Conservation (phyloP, 2,113 vertebrate genomes). For the Uria aalge region DNA sequence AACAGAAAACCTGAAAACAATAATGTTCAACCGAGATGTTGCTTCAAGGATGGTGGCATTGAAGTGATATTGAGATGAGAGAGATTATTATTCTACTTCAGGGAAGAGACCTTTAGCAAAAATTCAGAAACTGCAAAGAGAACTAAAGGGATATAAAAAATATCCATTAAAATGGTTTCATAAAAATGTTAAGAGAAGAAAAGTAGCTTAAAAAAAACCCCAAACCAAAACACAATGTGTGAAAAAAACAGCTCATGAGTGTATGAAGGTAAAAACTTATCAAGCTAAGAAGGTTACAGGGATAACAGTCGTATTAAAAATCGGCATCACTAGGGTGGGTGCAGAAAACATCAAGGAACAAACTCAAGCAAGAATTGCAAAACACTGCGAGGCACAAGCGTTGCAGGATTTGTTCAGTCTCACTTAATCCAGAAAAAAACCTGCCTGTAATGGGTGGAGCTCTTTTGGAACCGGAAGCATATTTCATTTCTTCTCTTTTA, state of each 20-base stretch:
- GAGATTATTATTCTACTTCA: neutral
- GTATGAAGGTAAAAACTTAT: neutral
- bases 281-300: neutral
- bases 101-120: neutral
- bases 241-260: neutral
- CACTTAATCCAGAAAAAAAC: neutral
- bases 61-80: neutral
- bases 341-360: neutral
- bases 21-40: neutral
- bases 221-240: neutral
- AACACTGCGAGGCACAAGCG: neutral
- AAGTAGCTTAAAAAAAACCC: neutral
- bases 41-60: neutral
- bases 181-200: neutral
- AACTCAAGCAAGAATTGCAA: neutral
- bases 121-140: neutral
- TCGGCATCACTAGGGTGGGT: neutral
- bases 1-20: neutral
- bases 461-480: neutral
- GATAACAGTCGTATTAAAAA: neutral
- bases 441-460: neutral
- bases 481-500: neutral
- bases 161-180: neutral
- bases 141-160: neutral
- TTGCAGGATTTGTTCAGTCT: neutral